Conservation (phyloP, 2,113 vertebrate species). For the Danio rerio region GRCz12tu NC_133198.1:41215501-41216000, state of each 20-base stretch:
- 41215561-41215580: neutral
- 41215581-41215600: neutral
- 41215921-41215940: slow-evolving; percentile 19
- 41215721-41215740: slow-evolving; percentile 35
- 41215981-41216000: slow-evolving; percentile 12
- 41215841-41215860: slow-evolving; percentile 1
- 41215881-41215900: slow-evolving; percentile 21
- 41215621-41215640: neutral
- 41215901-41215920: slow-evolving; percentile 44
- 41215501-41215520: neutral
- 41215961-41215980: neutral
- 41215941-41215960: slow-evolving; percentile 18
- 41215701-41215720: neutral
- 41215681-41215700: neutral
- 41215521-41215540: neutral
- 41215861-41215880: slow-evolving; percentile 1
- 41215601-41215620: neutral
- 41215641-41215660: neutral
- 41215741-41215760: no score
- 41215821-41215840: slow-evolving; percentile 11
- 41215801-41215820: neutral
- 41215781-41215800: slow-evolving; percentile 1
- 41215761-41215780: no score
- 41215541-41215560: neutral
- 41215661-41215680: neutral